These are phyloP conservation scores for Chrosomus eos DNA, from an alignment of 2,797 vertebrate species.

Conservation along the genomic window DNA sequence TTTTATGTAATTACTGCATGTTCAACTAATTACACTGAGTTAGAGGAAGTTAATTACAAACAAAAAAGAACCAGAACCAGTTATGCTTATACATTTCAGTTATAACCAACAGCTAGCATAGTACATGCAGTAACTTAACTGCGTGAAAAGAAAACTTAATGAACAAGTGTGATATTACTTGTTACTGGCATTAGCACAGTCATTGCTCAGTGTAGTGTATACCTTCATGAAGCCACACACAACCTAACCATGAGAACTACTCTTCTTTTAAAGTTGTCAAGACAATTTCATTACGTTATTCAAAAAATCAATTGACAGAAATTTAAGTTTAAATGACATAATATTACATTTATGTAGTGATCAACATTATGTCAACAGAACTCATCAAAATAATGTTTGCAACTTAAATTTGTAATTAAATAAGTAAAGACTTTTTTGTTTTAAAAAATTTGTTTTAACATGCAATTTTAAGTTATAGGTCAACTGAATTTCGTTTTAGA, in stretches of 20 bases:
- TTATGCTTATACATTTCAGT: not conserved
- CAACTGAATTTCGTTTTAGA: not conserved
- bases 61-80: too few relatives aligned
- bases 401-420: too few relatives aligned
- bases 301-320: too few relatives aligned
- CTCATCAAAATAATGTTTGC: not conserved
- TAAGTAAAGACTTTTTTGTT: too few relatives aligned
- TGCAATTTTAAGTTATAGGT: not conserved
- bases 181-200: too few relatives aligned
- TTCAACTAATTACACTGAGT: not conserved
- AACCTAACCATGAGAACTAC: too few relatives aligned
- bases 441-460: too few relatives aligned
- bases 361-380: not conserved
- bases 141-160: not conserved
- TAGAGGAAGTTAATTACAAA: not conserved
- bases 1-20: not conserved
- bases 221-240: too few relatives aligned
- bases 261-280: too few relatives aligned
- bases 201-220: not conserved
- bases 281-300: too few relatives aligned
- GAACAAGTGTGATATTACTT: not conserved
- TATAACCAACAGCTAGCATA: not conserved
- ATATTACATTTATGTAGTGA: too few relatives aligned
- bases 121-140: not conserved
- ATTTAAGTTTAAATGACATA: too few relatives aligned